Evolutionary conservation across 2,797 vertebrate genomes (phyloP).

Genomic region (Sebastolobus alascanus): DNA sequence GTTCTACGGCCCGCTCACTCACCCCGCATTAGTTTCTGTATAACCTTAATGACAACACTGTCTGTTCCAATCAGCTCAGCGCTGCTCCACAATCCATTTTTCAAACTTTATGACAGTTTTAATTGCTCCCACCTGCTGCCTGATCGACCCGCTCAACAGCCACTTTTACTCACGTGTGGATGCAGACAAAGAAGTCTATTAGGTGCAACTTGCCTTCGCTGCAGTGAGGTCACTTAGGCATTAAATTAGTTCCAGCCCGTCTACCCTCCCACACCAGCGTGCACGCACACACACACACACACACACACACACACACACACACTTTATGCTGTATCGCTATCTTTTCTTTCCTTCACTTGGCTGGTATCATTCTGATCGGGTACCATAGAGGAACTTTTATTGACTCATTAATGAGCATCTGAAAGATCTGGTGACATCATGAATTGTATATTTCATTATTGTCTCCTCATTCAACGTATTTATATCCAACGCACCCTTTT

Average conservation of each 20-base stretch:
- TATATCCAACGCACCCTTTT: neutral
- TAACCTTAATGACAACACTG: conserved; percentile 98
- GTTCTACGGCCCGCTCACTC: conserved; percentile 65
- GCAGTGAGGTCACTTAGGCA: conserved; percentile 93
- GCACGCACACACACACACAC: neutral
- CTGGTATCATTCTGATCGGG: neutral
- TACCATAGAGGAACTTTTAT: neutral
- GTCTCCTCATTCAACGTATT: neutral
- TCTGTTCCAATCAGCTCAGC: conserved; percentile 95
- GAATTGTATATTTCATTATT: neutral
- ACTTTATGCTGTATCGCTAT: neutral
- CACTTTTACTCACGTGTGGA: conserved; percentile 89
- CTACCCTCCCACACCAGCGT: conserved; percentile 58
- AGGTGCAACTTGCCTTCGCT: conserved; percentile 90
- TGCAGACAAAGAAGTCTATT: conserved; percentile 94
- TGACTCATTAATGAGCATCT: neutral
- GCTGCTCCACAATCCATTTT: conserved; percentile 93
- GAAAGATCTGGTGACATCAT: neutral
- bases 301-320: neutral
- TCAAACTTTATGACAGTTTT: conserved; percentile 99
- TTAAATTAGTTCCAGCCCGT: conserved; percentile 98
- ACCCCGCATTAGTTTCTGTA: conserved; percentile 75
- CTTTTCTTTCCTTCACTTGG: neutral
- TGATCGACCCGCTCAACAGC: conserved; percentile 88
- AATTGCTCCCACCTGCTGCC: conserved; percentile 97